These are phyloP conservation scores for Sus scrofa DNA, from an alignment of 2,113 vertebrate genomes.

Conservation along the genomic window T2T-Sscrofa CM000823.6:44331001-44331500, in stretches of 20 bases:
- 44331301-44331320: too few relatives aligned
- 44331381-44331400: neutral
- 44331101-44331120: neutral
- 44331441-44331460: neutral
- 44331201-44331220: neutral
- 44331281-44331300: too few relatives aligned
- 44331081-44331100: neutral
- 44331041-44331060: neutral
- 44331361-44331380: too few relatives aligned
- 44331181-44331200: neutral
- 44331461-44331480: neutral
- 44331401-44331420: neutral
- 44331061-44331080: neutral
- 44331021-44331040: neutral
- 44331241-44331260: neutral
- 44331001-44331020: too few relatives aligned
- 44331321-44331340: too few relatives aligned
- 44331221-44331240: neutral
- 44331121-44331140: neutral
- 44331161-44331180: neutral
- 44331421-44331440: conserved; percentile 4
- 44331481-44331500: neutral
- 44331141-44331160: neutral
- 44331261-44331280: neutral
- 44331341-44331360: too few relatives aligned